These are phyloP conservation scores for Poeciliopsis occidentalis DNA, from an alignment of 2,113 vertebrate genomes.

Conservation along the genomic window DNA sequence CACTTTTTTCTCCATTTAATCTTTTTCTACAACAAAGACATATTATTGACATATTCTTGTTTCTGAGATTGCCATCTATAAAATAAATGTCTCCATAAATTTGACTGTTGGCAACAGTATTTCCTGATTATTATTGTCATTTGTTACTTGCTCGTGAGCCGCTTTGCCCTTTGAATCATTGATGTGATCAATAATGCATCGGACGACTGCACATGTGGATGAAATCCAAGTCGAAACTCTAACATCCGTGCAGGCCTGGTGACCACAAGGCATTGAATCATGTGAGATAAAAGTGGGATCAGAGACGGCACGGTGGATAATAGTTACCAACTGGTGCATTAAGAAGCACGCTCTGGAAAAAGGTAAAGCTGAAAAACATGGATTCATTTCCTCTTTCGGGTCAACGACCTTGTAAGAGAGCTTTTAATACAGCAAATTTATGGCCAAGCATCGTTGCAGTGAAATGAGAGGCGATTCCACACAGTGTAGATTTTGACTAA, in stretches of 20 bases:
- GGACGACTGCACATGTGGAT: slow-evolving; percentile 43
- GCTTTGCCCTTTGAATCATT: slow-evolving; percentile 71
- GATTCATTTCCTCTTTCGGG: slow-evolving; percentile 46
- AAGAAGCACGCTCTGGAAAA: slow-evolving; percentile 12
- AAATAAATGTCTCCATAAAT: slow-evolving; percentile 12
- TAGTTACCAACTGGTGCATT: slow-evolving; percentile 46
- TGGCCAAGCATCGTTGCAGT: slow-evolving; percentile 2
- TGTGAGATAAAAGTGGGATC: slow-evolving; percentile 52
- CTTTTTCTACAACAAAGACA: not conserved
- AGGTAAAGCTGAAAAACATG: slow-evolving; percentile 19
- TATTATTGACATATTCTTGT: not conserved
- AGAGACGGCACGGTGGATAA: slow-evolving; percentile 61
- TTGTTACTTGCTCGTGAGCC: slow-evolving; percentile 44
- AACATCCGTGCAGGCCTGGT: slow-evolving; percentile 33
- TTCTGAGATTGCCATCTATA: slow-evolving; percentile 11
- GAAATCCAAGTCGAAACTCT: slow-evolving; percentile 67
- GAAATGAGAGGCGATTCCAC: slow-evolving; percentile 9
- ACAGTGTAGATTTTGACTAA: not conserved
- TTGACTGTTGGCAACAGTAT: slow-evolving; percentile 20
- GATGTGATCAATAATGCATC: slow-evolving; percentile 70
- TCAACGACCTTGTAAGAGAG: slow-evolving; percentile 14
- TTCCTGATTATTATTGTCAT: slow-evolving; percentile 50
- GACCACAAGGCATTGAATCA: slow-evolving; percentile 65
- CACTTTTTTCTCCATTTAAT: slow-evolving; percentile 11
- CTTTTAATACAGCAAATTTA: slow-evolving; percentile 19